Evolutionary conservation across 2,113 vertebrate species (phyloP).

Genomic region (Bubalus kerabau): DNA sequence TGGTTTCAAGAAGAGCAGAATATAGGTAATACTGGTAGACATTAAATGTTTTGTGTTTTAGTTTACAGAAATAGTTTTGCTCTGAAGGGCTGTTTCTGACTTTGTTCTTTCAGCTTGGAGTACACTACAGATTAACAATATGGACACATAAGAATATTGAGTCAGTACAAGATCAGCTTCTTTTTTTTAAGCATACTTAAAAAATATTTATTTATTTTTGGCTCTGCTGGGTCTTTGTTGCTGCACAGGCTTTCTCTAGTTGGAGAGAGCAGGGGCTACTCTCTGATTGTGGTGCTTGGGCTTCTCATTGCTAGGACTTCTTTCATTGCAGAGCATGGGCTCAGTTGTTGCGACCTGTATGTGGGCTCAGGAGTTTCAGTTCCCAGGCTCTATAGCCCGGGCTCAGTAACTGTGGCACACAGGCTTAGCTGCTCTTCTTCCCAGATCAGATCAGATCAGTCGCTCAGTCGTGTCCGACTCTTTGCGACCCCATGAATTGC

Average conservation of each 20-base stretch:
- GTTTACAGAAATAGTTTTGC: constrained; percentile 4
- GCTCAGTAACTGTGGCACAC: background rate
- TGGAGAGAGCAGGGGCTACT: background rate
- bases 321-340: background rate
- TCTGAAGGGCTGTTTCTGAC: background rate
- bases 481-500: no score
- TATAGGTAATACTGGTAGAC: background rate
- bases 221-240: background rate
- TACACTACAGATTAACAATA: background rate
- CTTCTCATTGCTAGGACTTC: background rate
- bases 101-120: background rate
- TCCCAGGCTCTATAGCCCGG: background rate
- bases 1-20: background rate
- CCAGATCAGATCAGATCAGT: background rate
- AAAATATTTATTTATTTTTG: background rate
- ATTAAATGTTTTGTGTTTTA: background rate
- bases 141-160: background rate
- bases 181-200: background rate
- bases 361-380: background rate
- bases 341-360: background rate
- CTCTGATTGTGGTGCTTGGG: background rate
- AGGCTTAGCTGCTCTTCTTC: background rate
- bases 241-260: background rate
- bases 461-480: no score
- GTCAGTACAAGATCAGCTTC: background rate